phyloP scores from a whole-genome alignment of 2,113 vertebrate genomes.

The Melanerpes aurifrons region DNA sequence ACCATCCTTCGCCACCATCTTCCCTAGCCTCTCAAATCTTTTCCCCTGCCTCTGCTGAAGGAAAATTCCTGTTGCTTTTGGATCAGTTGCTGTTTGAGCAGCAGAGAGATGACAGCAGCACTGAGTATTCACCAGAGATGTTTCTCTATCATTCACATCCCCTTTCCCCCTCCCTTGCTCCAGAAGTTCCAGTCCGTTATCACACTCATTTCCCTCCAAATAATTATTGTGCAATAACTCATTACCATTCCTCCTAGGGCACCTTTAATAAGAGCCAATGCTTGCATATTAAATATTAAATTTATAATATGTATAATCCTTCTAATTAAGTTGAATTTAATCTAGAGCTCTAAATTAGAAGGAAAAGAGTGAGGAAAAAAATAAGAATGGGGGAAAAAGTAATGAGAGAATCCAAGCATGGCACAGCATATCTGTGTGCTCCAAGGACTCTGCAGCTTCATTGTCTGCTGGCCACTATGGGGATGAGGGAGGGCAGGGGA shows the following conservation, averaged over 20 bases:
- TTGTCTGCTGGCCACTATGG: not conserved
- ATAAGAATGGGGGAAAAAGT: not conserved
- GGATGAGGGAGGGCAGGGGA: not conserved
- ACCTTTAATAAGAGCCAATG: conserved; percentile 70
- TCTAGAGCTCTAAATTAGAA: conserved; percentile 63
- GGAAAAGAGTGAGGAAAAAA: not conserved
- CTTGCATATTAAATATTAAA: conserved; percentile 78
- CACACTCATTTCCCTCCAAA: conserved; percentile 20
- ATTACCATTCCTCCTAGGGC: conserved; percentile 71
- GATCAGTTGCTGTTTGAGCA: not conserved
- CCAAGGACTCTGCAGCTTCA: not conserved
- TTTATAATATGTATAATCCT: conserved; percentile 76
- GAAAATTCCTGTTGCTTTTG: conserved; percentile 17
- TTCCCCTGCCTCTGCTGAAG: not conserved
- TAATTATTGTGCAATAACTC: conserved; percentile 65
- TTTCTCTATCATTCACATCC: not conserved
- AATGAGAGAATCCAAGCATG: not conserved
- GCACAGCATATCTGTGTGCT: not conserved
- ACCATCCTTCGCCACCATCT: not conserved
- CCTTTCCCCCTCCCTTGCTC: not conserved
- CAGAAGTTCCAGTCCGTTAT: conserved; percentile 43
- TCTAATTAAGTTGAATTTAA: conserved; percentile 75
- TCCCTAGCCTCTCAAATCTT: not conserved
- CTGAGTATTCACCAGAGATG: conserved; percentile 11
- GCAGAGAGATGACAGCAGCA: conserved; percentile 13